phyloP scores from a whole-genome alignment of 2,797 vertebrate genomes.

The Gymnodraco acuticeps region DNA sequence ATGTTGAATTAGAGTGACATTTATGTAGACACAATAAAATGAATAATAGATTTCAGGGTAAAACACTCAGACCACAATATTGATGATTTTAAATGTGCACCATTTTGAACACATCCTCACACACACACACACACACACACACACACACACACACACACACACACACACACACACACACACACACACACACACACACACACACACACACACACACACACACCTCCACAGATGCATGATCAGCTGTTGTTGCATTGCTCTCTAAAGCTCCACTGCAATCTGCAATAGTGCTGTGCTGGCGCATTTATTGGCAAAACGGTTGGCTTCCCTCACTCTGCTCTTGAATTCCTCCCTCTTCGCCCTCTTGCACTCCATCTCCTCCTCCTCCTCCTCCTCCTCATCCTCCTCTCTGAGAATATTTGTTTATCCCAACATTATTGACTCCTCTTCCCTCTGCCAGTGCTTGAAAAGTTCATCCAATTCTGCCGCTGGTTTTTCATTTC shows the following conservation, averaged over 20 bases:
- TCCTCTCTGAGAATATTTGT: constrained; percentile 64
- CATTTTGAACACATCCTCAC: background rate
- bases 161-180: too few species aligned
- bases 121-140: constrained; percentile 8
- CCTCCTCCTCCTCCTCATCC: background rate
- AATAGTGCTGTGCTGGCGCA: constrained; percentile 75
- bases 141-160: too few species aligned
- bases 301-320: constrained; percentile 73
- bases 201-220: background rate
- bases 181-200: too few species aligned
- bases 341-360: constrained; percentile 16
- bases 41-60: background rate
- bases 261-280: constrained; percentile 72
- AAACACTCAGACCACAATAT: background rate
- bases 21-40: background rate
- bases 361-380: background rate
- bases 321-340: constrained; percentile 60
- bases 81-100: background rate
- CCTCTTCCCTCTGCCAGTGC: constrained; percentile 54
- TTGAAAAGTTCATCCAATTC: constrained; percentile 55
- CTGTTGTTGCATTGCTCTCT: constrained; percentile 62
- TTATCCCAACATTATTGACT: constrained; percentile 75
- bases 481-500: constrained; percentile 68
- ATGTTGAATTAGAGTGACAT: background rate
- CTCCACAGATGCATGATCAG: constrained; percentile 61